phyloP scores from a whole-genome alignment of 2,113 vertebrate species.

The Vanacampus margaritifer region DNA sequence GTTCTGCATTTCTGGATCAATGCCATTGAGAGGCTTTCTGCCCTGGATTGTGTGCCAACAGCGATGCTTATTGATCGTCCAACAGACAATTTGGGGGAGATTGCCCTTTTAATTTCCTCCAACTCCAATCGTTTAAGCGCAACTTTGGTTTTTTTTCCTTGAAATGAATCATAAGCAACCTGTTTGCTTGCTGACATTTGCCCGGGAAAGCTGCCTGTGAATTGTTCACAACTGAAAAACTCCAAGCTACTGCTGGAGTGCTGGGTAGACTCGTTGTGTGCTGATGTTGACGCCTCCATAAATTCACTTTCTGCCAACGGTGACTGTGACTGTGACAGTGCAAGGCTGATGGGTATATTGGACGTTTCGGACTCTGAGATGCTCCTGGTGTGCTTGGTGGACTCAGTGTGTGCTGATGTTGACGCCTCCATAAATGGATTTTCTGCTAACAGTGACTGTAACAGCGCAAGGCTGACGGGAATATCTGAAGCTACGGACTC shows the following conservation, averaged over 20 bases:
- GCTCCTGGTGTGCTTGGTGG: neutral
- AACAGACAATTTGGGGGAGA: neutral
- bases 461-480: neutral
- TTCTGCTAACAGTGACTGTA: neutral
- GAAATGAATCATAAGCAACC: neutral
- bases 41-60: neutral
- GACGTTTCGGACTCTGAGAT: too few relatives aligned
- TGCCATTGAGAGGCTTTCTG: neutral
- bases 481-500: constrained; percentile 4
- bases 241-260: constrained; percentile 12
- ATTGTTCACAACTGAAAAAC: constrained; percentile 3
- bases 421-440: neutral
- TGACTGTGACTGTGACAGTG: neutral
- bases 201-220: neutral
- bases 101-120: neutral
- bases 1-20: constrained; percentile 32
- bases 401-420: constrained; percentile 1
- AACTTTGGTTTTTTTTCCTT: constrained; percentile 9
- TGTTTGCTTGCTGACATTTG: neutral
- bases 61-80: neutral
- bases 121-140: neutral
- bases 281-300: constrained; percentile 1
- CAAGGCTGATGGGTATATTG: neutral
- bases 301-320: neutral
- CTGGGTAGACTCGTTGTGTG: neutral